Evolutionary conservation across 2,797 vertebrate genomes (phyloP).

Genomic region (Momotus momota): DNA sequence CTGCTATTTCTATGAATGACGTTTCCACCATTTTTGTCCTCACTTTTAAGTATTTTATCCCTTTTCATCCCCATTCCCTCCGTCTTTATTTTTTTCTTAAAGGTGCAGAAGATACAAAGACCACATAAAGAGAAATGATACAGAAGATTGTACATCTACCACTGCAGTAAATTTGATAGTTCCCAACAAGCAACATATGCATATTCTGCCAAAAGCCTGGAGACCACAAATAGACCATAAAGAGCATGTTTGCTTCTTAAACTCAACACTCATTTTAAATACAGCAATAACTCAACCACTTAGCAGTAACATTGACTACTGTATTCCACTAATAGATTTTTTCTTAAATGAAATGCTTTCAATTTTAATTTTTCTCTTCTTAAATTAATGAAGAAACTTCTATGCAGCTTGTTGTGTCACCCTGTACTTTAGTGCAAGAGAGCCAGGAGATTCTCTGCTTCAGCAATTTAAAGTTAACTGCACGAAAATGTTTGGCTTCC

Average conservation of each 20-base stretch:
- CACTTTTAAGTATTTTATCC: background rate
- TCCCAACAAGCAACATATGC: background rate
- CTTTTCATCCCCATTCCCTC: fast-evolving
- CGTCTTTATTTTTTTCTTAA: background rate
- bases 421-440: background rate
- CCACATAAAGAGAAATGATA: background rate
- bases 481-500: background rate
- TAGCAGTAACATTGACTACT: background rate
- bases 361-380: background rate
- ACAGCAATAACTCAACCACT: background rate
- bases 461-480: background rate
- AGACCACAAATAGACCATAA: background rate
- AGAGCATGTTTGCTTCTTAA: background rate
- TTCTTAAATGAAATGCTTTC: background rate
- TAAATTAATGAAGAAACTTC: background rate
- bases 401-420: background rate
- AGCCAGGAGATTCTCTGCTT: background rate
- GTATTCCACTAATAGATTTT: background rate
- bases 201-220: background rate
- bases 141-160: background rate
- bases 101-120: background rate
- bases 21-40: background rate
- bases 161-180: background rate
- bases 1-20: background rate
- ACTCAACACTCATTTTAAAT: background rate